A percentile compares a stretch with the other conserved stretches of the same genome.
Conservation (phyloP, 1,140 invertebrate genomes). For the Brachionus rotundiformis region DNA sequence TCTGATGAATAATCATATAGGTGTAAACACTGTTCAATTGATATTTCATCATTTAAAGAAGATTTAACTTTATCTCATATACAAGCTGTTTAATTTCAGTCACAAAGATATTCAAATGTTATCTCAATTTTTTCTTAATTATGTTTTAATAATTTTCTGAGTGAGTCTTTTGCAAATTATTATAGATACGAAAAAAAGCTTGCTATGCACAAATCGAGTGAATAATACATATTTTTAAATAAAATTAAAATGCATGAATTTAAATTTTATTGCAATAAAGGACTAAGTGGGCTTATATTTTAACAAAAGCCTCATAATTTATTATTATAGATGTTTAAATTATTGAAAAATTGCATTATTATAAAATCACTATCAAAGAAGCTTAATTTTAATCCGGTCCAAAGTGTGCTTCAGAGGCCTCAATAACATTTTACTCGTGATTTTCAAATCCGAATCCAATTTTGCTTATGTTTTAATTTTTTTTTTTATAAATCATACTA, state of each 20-base stretch:
- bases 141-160: background rate
- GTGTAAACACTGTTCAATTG: background rate
- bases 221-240: background rate
- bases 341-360: slow-evolving; percentile 44
- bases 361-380: background rate
- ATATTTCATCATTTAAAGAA: background rate
- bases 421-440: background rate
- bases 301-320: slow-evolving; percentile 27
- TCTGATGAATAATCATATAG: background rate
- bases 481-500: background rate
- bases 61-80: background rate
- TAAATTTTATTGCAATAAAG: slow-evolving; percentile 13
- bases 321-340: slow-evolving; percentile 35
- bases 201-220: background rate
- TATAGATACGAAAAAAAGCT: background rate
- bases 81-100: slow-evolving; percentile 2
- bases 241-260: slow-evolving; percentile 5
- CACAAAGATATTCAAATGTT: background rate
- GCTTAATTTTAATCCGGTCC: background rate
- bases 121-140: background rate
- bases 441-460: background rate
- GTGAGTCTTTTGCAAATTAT: background rate
- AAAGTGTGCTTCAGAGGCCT: background rate
- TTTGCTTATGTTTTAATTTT: background rate
- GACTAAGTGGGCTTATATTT: background rate